Evolutionary conservation across 2,888 invertebrate species (phyloP).

Genomic region (Eremobia ochroleuca): DNA sequence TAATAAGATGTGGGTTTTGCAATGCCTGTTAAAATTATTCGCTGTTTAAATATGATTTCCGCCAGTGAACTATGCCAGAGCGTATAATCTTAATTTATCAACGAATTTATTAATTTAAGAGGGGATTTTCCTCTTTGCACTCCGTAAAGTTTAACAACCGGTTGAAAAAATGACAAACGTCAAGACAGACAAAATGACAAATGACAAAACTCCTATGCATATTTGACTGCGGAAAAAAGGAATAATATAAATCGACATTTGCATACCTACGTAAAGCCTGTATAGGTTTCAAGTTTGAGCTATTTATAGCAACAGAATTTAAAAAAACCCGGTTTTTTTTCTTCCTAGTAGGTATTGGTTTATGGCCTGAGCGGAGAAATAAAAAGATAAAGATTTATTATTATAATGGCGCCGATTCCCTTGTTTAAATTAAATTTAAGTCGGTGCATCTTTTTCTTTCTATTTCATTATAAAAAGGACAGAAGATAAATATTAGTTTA

Average conservation of each 20-base stretch:
- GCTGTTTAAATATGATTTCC: neutral
- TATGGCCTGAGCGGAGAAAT: neutral
- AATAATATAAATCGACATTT: conserved; percentile 21
- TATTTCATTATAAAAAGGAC: too few relatives aligned
- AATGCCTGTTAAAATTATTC: neutral
- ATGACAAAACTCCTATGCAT: conserved; percentile 8
- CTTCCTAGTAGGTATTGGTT: neutral
- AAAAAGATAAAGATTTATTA: conserved; percentile 25
- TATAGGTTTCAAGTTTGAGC: neutral
- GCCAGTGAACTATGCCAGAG: neutral
- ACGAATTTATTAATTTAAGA: neutral
- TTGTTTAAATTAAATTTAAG: too few relatives aligned
- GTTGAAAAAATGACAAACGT: conserved; percentile 20
- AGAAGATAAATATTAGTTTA: too few relatives aligned
- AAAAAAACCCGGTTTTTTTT: neutral
- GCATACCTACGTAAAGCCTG: conserved; percentile 8
- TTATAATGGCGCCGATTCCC: too few relatives aligned
- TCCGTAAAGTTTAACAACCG: neutral
- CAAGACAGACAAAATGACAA: too few relatives aligned
- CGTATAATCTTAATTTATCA: neutral
- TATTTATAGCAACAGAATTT: neutral
- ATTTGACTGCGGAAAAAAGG: neutral
- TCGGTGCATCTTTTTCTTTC: too few relatives aligned
- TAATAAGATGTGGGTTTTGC: neutral
- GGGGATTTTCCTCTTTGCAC: neutral